Evolutionary conservation across 2,888 invertebrate species (phyloP), one percentile per base, ranked within the genome.

Genomic region (Zaprionus lineosus): DNA sequence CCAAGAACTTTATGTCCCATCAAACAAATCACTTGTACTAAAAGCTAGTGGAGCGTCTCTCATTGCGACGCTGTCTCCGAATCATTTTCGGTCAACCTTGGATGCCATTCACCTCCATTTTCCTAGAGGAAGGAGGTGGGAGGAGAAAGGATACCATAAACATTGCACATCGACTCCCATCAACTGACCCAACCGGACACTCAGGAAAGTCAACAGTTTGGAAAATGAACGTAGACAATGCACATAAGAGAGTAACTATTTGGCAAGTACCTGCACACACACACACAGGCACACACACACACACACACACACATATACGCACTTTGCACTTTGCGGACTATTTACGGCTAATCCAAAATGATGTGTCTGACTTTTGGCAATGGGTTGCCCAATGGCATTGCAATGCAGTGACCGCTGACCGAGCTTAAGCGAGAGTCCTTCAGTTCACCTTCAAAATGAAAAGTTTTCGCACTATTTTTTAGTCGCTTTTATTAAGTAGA

Each of bases 341-440:
- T 78, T 83, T 71, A 63, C 53, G 55, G 53, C 63, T 83, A 74
- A 83, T 79, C 78, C 81, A 68, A 72, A 79, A 79, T 79, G 83
- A 76, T 79, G 78, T 83, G 78, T 83, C 78, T 79, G 81, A 72
- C 60, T 76, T 76, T 37, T 55, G 67, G 55, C 55, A 24, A 34
- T 43, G 41, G 39, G 33, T 37, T 59, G 60, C 34, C 18, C 33
- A 21, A 21, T 64, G 14, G 28, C 60, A 66, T 50, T 67, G 59
- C 67, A 55, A 68, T 71, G 76, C 74, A 76, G 63, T 76, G 83
- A 78, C 76, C 78, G 74, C 24, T 56, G 14, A 21, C 46, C 31
- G n/a, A 33, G 50, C 9, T n/a, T n/a, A n/a, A 9, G 40, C 21
- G 39, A 16, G 21, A 41, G 70, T 56, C 78, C 64, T 83, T 79